Base-by-base conservation (phyloP, 2,113 vertebrate genomes). In the Eclectus roratus region DNA sequence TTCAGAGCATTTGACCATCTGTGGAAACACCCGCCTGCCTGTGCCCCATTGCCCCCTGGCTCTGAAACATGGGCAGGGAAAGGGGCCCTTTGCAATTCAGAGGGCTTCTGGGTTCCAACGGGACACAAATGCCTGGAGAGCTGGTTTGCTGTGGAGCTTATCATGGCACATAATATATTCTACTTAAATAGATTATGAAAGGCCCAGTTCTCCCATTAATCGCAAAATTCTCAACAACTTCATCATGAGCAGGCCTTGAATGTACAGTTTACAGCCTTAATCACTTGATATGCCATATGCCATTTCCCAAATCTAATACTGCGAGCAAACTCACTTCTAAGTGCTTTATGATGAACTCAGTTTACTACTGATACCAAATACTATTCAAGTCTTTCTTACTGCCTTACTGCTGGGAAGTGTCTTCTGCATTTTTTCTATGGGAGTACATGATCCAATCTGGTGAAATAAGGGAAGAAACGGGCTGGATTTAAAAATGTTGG, bases 1-100 rank as follows among this genome's bases (percentile, higher is more conserved):
- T 15, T 12, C 8, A 0, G 27, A 52, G 55, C 0, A 11, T 20
- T 14, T n/a, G 63, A 21, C 61, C 52, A 21, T n/a, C 79, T 41
- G 63, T n/a, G 29, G 15, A 20, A 21, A 2, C 2, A 5, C 16
- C 35, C 3, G 1, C 23, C 39, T 17, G 39, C n/a, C 41, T 12
- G 27, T 1, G 2, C 41, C 31, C 28, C 37, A 2, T 13, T 2
- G 0, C 10, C 17, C 19, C n/a, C 17, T 6, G 0, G 1, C 35
- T 28, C 37, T 31, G 17, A 24, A 41, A 21, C 16, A 2, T 0
- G 2, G 52, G 31, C 44, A 64, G 17, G 13, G 8, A 17, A 28
- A 37, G 11, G 47, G 11, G 8, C 35, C 14, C 28, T 10, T 35
- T 2, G 2, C 1, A 1, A 43, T 63, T 19, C 21, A 11, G 47